These are phyloP conservation scores for Dicrurus megarhynchus DNA, from an alignment of 2,113 vertebrate species.

Conservation along the genomic window DNA sequence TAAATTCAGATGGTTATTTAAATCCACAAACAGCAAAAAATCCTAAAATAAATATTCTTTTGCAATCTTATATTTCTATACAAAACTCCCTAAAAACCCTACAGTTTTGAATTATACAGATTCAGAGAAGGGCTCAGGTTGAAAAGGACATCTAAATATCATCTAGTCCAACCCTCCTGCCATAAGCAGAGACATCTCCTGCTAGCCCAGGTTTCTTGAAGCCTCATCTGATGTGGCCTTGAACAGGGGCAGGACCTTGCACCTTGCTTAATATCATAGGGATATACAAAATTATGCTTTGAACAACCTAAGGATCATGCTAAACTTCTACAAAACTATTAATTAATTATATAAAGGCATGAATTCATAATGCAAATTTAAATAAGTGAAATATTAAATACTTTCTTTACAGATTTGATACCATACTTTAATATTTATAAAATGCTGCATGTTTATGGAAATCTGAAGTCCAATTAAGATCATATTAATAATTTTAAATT, in stretches of 20 bases:
- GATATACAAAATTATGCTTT: not conserved
- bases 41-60: not conserved
- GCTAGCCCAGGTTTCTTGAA: not conserved
- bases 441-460: not conserved
- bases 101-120: not conserved
- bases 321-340: not conserved
- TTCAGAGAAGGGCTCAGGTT: not conserved
- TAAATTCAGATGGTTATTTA: not conserved
- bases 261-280: not conserved
- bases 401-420: not conserved
- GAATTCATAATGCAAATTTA: not conserved
- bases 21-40: not conserved
- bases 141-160: not conserved
- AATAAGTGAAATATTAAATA: not conserved
- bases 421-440: not conserved
- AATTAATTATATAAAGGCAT: not conserved
- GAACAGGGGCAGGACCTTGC: not conserved
- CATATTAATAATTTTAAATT: not conserved
- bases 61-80: not conserved
- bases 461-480: not conserved
- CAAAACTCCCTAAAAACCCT: not conserved
- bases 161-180: not conserved
- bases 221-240: not conserved
- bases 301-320: not conserved
- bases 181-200: rapidly evolving